These are phyloP conservation scores for Ptilorrhoa leucosticta DNA, from an alignment of 2,113 vertebrate genomes.

Conservation along the genomic window DNA sequence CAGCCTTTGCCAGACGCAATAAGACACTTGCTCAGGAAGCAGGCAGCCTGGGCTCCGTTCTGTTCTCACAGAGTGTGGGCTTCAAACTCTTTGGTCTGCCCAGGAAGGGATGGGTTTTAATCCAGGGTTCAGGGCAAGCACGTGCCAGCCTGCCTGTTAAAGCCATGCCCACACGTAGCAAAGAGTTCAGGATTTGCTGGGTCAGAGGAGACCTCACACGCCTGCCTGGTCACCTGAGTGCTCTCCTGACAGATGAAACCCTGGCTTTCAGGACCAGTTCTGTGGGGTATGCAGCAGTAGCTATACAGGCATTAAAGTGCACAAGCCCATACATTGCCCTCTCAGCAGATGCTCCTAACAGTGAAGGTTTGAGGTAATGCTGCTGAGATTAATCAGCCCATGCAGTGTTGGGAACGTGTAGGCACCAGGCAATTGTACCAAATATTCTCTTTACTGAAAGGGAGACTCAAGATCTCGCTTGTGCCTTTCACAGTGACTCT, in stretches of 20 bases:
- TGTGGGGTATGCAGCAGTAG: not conserved
- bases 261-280: not conserved
- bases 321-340: not conserved
- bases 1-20: not conserved
- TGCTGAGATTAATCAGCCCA: not conserved
- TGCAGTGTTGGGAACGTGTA: not conserved
- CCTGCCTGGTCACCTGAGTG: not conserved
- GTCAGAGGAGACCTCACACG: not conserved
- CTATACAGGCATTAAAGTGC: not conserved
- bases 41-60: rapidly evolving
- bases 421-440: not conserved
- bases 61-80: not conserved
- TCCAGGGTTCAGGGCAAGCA: not conserved
- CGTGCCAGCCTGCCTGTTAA: not conserved
- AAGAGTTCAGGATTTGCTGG: not conserved
- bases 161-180: rapidly evolving
- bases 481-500: not conserved
- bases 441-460: not conserved
- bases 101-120: not conserved
- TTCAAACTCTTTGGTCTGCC: not conserved
- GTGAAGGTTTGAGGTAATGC: not conserved
- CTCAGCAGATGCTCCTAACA: not conserved
- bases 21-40: not conserved
- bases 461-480: not conserved
- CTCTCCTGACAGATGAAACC: not conserved